Evolutionary conservation across 2,797 vertebrate species (phyloP), one percentile per base, ranked within the genome.

Genomic region (Protosalanx chinensis): DNA sequence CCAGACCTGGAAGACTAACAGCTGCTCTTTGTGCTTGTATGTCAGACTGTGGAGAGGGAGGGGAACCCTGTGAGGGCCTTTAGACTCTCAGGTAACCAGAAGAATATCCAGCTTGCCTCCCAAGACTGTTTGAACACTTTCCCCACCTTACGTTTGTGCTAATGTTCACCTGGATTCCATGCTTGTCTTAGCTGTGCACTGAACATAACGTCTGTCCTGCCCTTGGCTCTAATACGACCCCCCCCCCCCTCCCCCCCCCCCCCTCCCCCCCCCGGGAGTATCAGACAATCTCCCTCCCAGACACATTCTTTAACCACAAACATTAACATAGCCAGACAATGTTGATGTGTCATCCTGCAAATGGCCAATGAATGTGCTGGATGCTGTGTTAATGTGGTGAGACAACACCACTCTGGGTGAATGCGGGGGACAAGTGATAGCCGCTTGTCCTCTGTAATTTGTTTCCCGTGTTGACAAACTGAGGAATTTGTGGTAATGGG

Each of bases 11-110:
- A 83, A 65, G 69, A 88, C 89, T 93, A 90, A 92, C 86, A 59
- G 84, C 64, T 87, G 79, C 85, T 91, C 80, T 91, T 85, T 91
- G 87, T 91, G 88, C 88, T 85, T 88, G 80, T 88, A 81, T 87
- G 79, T 89, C 88, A 93, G 91, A 90, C 85, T 90, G 81, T 91
- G 79, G 89, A 85, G 91, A 91, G 88, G 86, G 85, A 84, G 85
- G 89, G 82, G 88, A 91, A 64, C 85, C 88, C 78, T 87, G 88
- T 90, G 90, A 88, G 85, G 86, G 90, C 86, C 90, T 88, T 87
- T 93, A 93, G 86, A 81, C 82, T 83, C 79, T 79, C 86, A 93
- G 91, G 91, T 93, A 93, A 93, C 8, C 68, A 78, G 80, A 75
- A 81, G 82, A 85, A 61, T 30, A 69, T 77, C 37, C 8, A 75